phyloP scores from a whole-genome alignment of 2,113 vertebrate genomes.

The Canis aureus region DNA sequence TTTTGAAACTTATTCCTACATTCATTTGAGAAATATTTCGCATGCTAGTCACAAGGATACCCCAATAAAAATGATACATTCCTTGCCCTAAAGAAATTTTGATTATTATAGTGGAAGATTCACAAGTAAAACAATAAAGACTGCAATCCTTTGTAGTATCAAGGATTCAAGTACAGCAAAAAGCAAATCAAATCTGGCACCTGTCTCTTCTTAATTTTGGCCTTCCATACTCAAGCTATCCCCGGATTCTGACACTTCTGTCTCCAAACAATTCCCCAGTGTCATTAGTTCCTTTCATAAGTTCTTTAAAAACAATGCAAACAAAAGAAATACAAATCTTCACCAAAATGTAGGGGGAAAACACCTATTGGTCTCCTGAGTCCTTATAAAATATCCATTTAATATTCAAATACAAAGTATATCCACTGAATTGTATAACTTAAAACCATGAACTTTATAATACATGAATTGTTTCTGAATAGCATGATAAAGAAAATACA shows the following conservation, averaged over 20 bases:
- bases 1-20: background rate
- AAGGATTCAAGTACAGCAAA: background rate
- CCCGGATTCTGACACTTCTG: background rate
- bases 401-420: background rate
- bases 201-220: background rate
- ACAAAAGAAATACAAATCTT: background rate
- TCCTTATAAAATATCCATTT: background rate
- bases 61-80: background rate
- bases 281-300: background rate
- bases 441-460: background rate
- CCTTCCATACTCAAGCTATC: background rate
- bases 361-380: background rate
- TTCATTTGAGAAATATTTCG: background rate
- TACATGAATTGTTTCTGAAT: background rate
- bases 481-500: background rate
- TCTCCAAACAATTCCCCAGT: background rate
- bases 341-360: background rate
- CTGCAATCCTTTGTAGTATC: no score
- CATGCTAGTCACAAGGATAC: background rate
- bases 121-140: background rate
- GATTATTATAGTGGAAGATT: background rate
- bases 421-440: background rate
- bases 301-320: background rate
- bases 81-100: background rate
- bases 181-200: background rate